phyloP scores from a whole-genome alignment of 2,888 invertebrate species.

The Yponomeuta malinellus region DNA sequence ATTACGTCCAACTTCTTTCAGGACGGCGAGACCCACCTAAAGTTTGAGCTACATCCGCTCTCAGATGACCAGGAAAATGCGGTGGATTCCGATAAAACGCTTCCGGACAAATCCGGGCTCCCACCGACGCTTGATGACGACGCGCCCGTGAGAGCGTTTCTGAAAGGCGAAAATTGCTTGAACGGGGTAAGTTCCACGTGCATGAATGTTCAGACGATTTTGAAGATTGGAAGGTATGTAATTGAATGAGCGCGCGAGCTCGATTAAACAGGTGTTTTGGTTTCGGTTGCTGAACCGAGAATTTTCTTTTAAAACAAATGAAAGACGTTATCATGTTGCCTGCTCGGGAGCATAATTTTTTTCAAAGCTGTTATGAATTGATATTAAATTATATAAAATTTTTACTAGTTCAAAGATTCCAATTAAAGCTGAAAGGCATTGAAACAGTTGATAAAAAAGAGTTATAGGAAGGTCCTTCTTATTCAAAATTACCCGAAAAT shows the following conservation, averaged over 20 bases:
- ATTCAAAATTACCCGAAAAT: too few species aligned
- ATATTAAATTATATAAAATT: too few species aligned
- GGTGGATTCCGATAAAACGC: conserved; percentile 17
- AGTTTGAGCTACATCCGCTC: conserved; percentile 80
- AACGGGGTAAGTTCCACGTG: conserved; percentile 80
- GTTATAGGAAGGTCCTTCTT: too few species aligned
- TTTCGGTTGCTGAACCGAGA: too few species aligned
- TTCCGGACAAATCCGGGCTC: conserved; percentile 47
- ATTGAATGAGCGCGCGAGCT: conserved; percentile 1
- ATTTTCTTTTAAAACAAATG: too few species aligned
- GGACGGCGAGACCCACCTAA: conserved; percentile 79
- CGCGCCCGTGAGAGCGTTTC: conserved; percentile 85
- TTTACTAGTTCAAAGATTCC: too few species aligned
- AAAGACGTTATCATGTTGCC: too few species aligned
- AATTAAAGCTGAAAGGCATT: too few species aligned
- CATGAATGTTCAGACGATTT: background rate
- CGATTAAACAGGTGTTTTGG: too few species aligned
- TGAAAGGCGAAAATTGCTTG: conserved; percentile 90
- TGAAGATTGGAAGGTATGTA: background rate
- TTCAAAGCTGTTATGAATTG: too few species aligned
- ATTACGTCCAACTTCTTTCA: conserved; percentile 38
- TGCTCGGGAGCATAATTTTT: too few species aligned
- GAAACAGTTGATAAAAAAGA: too few species aligned
- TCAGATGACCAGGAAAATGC: conserved; percentile 46
- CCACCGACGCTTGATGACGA: conserved; percentile 61